Conservation (phyloP, 2,113 vertebrate species). For the Xenus cinereus region DNA sequence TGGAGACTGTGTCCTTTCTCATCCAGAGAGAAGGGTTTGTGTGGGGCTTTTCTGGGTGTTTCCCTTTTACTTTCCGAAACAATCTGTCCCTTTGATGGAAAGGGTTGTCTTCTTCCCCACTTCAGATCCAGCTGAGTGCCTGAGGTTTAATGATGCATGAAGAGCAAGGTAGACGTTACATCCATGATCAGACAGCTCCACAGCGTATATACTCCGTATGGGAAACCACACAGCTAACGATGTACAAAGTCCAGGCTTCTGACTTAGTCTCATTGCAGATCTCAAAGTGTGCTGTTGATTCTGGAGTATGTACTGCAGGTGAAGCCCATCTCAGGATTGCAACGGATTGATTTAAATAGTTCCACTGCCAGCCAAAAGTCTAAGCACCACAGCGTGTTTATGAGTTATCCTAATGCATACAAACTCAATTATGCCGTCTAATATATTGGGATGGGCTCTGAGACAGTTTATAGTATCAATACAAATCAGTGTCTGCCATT, state of each 20-base stretch:
- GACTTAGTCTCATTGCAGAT: not conserved
- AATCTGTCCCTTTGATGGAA: not conserved
- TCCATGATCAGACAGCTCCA: not conserved
- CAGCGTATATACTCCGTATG: not conserved
- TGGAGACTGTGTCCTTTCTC: not conserved
- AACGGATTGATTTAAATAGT: not conserved
- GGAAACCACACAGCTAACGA: not conserved
- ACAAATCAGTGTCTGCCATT: not conserved
- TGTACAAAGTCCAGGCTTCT: not conserved
- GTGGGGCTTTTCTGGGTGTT: not conserved
- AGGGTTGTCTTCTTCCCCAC: not conserved
- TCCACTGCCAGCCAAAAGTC: not conserved
- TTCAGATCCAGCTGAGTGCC: not conserved
- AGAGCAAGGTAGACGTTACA: not conserved
- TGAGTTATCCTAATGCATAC: not conserved
- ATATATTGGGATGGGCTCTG: not conserved
- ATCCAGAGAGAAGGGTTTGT: not conserved
- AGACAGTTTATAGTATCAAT: not conserved
- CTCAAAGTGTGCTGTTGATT: not conserved
- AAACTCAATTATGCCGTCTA: not conserved
- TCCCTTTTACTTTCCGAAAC: not conserved
- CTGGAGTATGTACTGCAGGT: not conserved
- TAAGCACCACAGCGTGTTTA: not conserved
- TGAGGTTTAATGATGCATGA: not conserved
- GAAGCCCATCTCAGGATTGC: not conserved